Conservation (phyloP, 2,113 vertebrate genomes). For the Saguinus imperator region DNA sequence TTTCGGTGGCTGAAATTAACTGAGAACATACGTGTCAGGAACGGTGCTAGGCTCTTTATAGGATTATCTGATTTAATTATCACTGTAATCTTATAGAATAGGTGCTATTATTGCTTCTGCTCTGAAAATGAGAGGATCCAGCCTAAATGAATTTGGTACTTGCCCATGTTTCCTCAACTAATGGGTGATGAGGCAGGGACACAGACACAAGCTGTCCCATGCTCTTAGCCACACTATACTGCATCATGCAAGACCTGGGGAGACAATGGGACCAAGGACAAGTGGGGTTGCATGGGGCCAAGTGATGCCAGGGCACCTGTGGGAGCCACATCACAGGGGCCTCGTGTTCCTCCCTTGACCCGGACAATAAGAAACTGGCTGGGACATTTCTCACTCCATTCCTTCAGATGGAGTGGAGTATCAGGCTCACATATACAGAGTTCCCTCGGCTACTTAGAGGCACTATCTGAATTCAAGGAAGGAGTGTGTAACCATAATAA, state of each 20-base stretch:
- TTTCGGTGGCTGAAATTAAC: background rate
- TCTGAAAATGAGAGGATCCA: background rate
- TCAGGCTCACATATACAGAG: background rate
- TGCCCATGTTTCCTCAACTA: background rate
- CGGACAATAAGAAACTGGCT: background rate
- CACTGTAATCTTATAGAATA: background rate
- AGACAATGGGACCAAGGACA: background rate
- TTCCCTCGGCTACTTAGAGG: background rate
- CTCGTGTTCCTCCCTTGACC: background rate
- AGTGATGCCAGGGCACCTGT: background rate
- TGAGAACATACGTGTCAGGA: background rate
- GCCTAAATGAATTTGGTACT: background rate
- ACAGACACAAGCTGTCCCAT: background rate
- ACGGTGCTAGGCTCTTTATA: background rate
- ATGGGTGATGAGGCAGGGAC: background rate
- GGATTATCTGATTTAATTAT: background rate
- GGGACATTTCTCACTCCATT: background rate
- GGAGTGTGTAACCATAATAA: background rate
- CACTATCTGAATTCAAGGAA: background rate
- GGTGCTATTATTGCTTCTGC: background rate
- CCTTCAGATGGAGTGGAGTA: background rate
- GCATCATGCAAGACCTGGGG: background rate
- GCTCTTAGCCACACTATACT: background rate
- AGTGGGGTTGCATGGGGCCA: accelerated
- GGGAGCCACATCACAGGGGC: background rate